Conservation (phyloP, 2,113 vertebrate species). For the Salvelinus fontinalis region DNA sequence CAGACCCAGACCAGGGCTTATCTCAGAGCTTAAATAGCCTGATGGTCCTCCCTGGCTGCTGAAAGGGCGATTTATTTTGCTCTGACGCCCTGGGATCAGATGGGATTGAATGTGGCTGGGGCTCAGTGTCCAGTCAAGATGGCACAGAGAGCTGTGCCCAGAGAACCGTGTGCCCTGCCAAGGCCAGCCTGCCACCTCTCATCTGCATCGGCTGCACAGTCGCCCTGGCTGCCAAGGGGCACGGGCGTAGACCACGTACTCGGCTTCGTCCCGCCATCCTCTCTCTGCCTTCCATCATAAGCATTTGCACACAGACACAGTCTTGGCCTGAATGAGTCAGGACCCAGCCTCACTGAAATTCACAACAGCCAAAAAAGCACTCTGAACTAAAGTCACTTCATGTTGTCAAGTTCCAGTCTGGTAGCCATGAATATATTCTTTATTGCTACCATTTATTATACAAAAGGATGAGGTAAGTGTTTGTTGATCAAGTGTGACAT, state of each 20-base stretch:
- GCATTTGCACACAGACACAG: no score
- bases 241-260: not conserved
- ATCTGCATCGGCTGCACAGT: slow-evolving; percentile 56
- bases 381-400: no score
- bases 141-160: slow-evolving; percentile 46
- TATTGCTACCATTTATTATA: no score
- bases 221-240: slow-evolving; percentile 44
- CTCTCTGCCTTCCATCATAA: slow-evolving; percentile 13
- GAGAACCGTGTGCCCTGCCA: slow-evolving; percentile 41
- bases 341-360: no score
- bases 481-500: no score
- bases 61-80: slow-evolving; percentile 62
- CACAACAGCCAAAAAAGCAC: no score
- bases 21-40: slow-evolving; percentile 38
- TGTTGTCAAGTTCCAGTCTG: no score
- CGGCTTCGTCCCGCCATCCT: not conserved
- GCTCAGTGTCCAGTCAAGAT: slow-evolving; percentile 47
- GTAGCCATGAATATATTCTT: no score
- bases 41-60: slow-evolving; percentile 32
- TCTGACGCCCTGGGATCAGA: slow-evolving; percentile 48
- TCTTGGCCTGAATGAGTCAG: no score
- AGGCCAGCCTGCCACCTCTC: slow-evolving; percentile 59
- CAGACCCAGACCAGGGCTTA: slow-evolving; percentile 28
- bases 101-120: slow-evolving; percentile 37
- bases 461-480: no score